Base-by-base conservation (phyloP, 2,797 vertebrate species). In the Iguana delicatissima region DNA sequence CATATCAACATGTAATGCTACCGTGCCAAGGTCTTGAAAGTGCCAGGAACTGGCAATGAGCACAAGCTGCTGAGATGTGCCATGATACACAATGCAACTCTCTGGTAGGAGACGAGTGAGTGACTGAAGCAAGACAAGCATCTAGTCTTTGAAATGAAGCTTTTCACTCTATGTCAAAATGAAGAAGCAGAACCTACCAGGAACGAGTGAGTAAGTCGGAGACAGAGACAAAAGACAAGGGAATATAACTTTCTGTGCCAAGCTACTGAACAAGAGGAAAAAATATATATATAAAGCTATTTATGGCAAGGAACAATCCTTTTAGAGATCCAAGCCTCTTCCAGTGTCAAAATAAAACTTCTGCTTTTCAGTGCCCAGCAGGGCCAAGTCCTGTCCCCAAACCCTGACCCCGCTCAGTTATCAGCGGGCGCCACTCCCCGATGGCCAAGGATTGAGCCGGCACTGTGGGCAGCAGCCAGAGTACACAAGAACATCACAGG, bases 301-400 rank as follows among this genome's bases (percentile, higher is more conserved):
- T 87, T 86, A 81, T 6, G 84, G 69, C 91, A 55, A 69, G 77
- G 57, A 81, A 86, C 32, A 14, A 85, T 76, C 87, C 67, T 55
- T 76, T 67, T 14, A 52, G 62, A 76, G 57, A 86, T 35, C 91
- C 72, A 35, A 79, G 80, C 91, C 85, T 18, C 64, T 87, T 92
- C 91, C 91, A 92, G 91, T 92, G 88, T 92, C 88, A 92, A 89
- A 92, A 92, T 89, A 87, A 87, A 92, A 84, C n/a, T 62, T 87
- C 91, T 92, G 84, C 32, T 67, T 52, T 72, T 80, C 32, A 14
- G n/a, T 18, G 62, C 35, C 38, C 42, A 35, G 35, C 29, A 32
- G 81, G 85, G 81, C n/a, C 18, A 16, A 80, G 74, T 84, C 32
- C 85, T 59, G 59, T 29, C 72, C 38, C 42, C 46, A 80, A 77